A percentile compares a stretch with the other conserved stretches of the same genome.
Conservation (phyloP, 2,888 invertebrate species). For the Diogma glabrata region DNA sequence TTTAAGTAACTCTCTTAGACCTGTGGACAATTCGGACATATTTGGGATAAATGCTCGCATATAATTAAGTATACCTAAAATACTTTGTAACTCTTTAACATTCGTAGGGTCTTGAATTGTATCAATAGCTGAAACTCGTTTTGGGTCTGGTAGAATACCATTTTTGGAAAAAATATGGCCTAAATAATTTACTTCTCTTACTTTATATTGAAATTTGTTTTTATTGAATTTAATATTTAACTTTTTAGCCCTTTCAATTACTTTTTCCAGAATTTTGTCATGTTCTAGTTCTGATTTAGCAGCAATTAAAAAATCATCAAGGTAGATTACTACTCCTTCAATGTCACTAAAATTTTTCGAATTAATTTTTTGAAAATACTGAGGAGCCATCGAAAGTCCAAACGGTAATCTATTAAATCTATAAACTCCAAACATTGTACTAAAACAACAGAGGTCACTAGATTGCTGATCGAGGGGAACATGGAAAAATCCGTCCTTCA, state of each 20-base stretch:
- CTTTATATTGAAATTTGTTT: constrained; percentile 12
- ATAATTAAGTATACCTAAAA: neutral
- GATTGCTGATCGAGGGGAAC: too few relatives aligned
- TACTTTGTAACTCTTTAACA: neutral
- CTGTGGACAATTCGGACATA: neutral
- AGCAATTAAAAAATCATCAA: constrained; percentile 23
- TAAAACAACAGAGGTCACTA: too few relatives aligned
- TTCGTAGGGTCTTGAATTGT: neutral
- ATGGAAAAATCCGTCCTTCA: too few relatives aligned
- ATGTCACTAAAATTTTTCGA: too few relatives aligned
- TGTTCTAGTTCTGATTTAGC: constrained; percentile 17
- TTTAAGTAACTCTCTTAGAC: neutral
- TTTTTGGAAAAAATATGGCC: constrained; percentile 16
- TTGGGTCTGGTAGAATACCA: neutral
- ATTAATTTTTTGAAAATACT: too few relatives aligned
- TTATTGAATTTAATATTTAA: too few relatives aligned
- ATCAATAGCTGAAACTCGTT: neutral
- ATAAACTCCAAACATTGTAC: too few relatives aligned
- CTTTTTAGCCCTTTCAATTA: constrained; percentile 20
- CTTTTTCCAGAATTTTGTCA: constrained; percentile 20
- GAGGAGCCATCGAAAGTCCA: too few relatives aligned
- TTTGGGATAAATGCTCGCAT: neutral
- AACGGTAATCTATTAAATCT: too few relatives aligned
- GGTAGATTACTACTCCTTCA: too few relatives aligned
- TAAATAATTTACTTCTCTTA: constrained; percentile 22